These are phyloP conservation scores for Entelurus aequoreus DNA, from an alignment of 2,113 vertebrate genomes.

Conservation along the genomic window DNA sequence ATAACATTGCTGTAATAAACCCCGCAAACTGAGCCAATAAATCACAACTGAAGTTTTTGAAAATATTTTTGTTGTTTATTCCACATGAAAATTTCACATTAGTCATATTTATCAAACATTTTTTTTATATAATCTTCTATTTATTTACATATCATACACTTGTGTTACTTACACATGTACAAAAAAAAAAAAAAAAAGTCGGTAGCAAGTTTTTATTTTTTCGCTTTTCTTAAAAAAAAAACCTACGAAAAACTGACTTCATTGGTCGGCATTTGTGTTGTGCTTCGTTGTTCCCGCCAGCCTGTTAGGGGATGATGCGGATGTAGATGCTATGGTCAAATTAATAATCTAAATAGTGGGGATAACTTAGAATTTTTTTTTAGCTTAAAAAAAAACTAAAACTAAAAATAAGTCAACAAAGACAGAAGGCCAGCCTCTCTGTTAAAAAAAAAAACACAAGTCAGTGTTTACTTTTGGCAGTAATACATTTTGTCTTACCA, in stretches of 20 bases:
- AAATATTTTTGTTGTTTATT: constrained; percentile 67
- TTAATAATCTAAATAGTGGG: not conserved
- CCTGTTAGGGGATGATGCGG: constrained; percentile 46
- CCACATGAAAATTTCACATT: constrained; percentile 73
- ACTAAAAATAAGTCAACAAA: constrained; percentile 9
- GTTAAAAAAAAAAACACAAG: constrained; percentile 16
- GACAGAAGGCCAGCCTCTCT: constrained; percentile 58
- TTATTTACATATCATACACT: constrained; percentile 63
- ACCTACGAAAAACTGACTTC: constrained; percentile 44
- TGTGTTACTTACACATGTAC: constrained; percentile 70
- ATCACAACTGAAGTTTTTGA: constrained; percentile 30
- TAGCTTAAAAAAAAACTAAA: not conserved
- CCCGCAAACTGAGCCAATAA: not conserved
- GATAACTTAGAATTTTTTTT: not conserved
- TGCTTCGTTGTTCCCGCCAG: constrained; percentile 48
- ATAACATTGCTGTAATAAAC: not conserved
- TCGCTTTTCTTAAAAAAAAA: constrained; percentile 7
- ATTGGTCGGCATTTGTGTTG: constrained; percentile 51
- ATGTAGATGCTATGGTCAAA: constrained; percentile 25
- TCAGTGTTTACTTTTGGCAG: constrained; percentile 62
- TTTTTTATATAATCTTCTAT: constrained; percentile 67
- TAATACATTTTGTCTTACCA: constrained; percentile 38
- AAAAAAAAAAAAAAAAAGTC: constrained; percentile 36
- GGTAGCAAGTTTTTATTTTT: not conserved
- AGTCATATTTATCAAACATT: constrained; percentile 69